These are phyloP conservation scores for Epinephelus lanceolatus DNA, from an alignment of 2,113 vertebrate genomes.

Conservation along the genomic window DNA sequence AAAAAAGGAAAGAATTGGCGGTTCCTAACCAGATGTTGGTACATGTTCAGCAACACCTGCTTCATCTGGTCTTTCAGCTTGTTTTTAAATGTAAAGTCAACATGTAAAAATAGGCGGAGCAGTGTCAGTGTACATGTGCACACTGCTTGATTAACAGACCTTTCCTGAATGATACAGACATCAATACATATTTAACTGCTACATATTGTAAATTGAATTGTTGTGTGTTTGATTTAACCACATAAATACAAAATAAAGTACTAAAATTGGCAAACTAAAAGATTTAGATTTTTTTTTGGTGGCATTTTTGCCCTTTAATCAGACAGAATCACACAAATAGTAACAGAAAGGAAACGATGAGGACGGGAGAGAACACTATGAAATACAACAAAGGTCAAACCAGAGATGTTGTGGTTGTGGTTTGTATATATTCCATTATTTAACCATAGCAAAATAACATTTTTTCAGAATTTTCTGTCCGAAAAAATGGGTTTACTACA, in stretches of 20 bases:
- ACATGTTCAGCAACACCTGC: neutral
- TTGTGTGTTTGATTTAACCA: neutral
- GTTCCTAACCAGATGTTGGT: neutral
- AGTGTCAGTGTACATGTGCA: neutral
- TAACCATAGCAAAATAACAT: too few species aligned
- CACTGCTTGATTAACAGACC: neutral
- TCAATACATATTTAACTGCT: neutral
- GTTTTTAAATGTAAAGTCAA: neutral
- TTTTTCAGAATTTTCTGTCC: too few species aligned
- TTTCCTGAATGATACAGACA: neutral
- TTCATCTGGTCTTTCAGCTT: neutral
- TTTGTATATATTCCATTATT: too few species aligned
- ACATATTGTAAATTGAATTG: neutral
- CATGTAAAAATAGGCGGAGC: neutral
- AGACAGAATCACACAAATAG: neutral
- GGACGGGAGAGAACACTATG: neutral
- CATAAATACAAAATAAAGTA: neutral
- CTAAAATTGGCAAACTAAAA: neutral
- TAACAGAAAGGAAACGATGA: slow-evolving; percentile 3
- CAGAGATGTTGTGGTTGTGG: neutral
- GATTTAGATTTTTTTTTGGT: neutral
- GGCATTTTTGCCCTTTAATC: neutral
- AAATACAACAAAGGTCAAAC: neutral
- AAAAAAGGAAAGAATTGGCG: neutral
- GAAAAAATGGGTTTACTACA: neutral